Evolutionary conservation across 2,888 invertebrate genomes (phyloP).

Genomic region (Acronicta aceris): DNA sequence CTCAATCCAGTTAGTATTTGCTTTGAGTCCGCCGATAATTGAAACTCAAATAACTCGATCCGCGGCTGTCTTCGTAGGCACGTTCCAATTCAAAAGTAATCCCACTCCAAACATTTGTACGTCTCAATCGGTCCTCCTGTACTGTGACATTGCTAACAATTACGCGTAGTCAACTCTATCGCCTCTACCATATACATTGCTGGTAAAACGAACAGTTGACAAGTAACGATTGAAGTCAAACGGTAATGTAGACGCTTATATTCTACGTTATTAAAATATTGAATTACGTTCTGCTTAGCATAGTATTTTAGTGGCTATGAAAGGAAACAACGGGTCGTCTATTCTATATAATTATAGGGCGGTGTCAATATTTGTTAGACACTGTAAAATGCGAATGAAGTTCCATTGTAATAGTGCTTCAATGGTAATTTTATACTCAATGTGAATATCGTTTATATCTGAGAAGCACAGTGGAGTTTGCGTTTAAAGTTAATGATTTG

Average conservation of each 20-base stretch:
- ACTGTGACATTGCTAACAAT: constrained; percentile 56
- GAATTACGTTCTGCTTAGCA: constrained; percentile 35
- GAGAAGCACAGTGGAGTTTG: constrained; percentile 8
- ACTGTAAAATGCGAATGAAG: constrained; percentile 74
- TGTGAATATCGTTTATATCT: constrained; percentile 25
- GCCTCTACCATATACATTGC: constrained; percentile 29
- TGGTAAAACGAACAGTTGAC: not conserved
- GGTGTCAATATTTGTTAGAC: constrained; percentile 74
- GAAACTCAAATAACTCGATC: constrained; percentile 85
- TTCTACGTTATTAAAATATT: constrained; percentile 22
- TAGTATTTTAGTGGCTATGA: constrained; percentile 75
- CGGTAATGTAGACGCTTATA: constrained; percentile 52
- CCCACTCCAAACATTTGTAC: constrained; percentile 86
- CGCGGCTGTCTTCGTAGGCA: constrained; percentile 84
- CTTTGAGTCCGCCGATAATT: constrained; percentile 81
- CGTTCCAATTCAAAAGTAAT: constrained; percentile 88
- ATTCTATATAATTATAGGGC: constrained; percentile 73
- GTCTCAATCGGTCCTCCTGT: constrained; percentile 77
- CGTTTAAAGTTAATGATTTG: not conserved
- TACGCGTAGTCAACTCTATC: constrained; percentile 22
- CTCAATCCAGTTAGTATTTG: constrained; percentile 80
- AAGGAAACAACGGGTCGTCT: constrained; percentile 72
- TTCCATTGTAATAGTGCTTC: constrained; percentile 63
- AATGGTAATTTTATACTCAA: constrained; percentile 43
- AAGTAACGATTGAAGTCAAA: not conserved